These are phyloP conservation scores for Phrynocephalus versicolor DNA, from an alignment of 2,113 vertebrate species.

Conservation along the genomic window DNA sequence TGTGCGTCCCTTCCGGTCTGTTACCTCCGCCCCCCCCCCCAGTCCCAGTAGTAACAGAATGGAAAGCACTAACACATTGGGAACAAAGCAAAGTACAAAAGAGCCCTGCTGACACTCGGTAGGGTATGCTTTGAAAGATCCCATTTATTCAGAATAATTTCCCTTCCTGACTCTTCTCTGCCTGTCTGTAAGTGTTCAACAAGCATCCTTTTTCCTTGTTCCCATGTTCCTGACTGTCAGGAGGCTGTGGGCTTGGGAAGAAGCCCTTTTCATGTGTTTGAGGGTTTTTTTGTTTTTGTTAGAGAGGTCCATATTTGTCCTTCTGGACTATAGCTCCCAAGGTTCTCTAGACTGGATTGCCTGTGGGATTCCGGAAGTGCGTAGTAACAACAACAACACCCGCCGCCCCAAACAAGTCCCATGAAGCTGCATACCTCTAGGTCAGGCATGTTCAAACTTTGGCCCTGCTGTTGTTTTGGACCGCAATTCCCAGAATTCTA, in stretches of 20 bases:
- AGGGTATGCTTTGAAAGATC: neutral
- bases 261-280: neutral
- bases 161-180: conserved; percentile 20
- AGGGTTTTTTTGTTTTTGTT: conserved; percentile 22
- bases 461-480: no score
- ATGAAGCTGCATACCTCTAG: no score
- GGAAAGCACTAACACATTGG: conserved; percentile 38
- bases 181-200: conserved; percentile 36
- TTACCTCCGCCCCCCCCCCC: no score
- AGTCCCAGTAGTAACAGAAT: neutral
- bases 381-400: no score
- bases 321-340: no score
- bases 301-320: neutral
- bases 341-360: no score
- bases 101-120: neutral
- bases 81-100: conserved; percentile 32
- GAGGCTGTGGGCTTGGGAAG: neutral
- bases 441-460: no score
- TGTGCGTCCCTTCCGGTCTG: conserved; percentile 16
- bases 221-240: neutral
- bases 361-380: no score
- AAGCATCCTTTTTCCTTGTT: conserved; percentile 9
- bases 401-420: no score
- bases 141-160: neutral
- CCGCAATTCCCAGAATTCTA: no score